These are phyloP conservation scores for Oryzaephilus surinamensis DNA, from an alignment of 1,140 invertebrate genomes.

Conservation along the genomic window DNA sequence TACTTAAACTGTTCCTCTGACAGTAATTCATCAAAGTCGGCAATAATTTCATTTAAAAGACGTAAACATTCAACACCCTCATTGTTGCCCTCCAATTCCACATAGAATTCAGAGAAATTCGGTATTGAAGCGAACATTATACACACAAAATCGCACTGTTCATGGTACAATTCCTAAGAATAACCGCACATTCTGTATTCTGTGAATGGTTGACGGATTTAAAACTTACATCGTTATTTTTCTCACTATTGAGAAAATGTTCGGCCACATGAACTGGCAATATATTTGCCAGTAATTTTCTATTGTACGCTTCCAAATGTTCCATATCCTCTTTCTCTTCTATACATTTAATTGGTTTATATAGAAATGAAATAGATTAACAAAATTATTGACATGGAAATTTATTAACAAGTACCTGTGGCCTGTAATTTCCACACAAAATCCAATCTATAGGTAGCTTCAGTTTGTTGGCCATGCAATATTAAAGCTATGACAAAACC, in stretches of 20 bases:
- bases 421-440: conserved; percentile 92
- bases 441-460: conserved; percentile 77
- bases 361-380: too few relatives aligned
- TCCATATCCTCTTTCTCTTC: conserved; percentile 94
- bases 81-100: conserved; percentile 88
- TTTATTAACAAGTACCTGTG: conserved; percentile 44
- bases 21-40: conserved; percentile 88
- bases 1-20: conserved; percentile 77
- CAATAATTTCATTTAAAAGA: conserved; percentile 93
- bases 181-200: too few relatives aligned
- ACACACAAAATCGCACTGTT: conserved; percentile 89
- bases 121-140: conserved; percentile 94
- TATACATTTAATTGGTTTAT: conserved; percentile 33
- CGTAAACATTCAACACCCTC: conserved; percentile 91
- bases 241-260: conserved; percentile 78
- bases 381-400: too few relatives aligned
- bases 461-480: conserved; percentile 80
- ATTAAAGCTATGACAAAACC: conserved; percentile 63
- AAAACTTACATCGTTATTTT: conserved; percentile 64
- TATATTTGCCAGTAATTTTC: conserved; percentile 89
- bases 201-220: too few relatives aligned
- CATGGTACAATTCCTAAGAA: conserved; percentile 83
- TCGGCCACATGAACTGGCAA: conserved; percentile 88
- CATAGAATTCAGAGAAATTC: conserved; percentile 95
- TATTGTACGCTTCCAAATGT: conserved; percentile 85